Evolutionary conservation across 1,140 invertebrate species (phyloP), one percentile per base, ranked within the genome.

Genomic region (Gryon sp.): DNA sequence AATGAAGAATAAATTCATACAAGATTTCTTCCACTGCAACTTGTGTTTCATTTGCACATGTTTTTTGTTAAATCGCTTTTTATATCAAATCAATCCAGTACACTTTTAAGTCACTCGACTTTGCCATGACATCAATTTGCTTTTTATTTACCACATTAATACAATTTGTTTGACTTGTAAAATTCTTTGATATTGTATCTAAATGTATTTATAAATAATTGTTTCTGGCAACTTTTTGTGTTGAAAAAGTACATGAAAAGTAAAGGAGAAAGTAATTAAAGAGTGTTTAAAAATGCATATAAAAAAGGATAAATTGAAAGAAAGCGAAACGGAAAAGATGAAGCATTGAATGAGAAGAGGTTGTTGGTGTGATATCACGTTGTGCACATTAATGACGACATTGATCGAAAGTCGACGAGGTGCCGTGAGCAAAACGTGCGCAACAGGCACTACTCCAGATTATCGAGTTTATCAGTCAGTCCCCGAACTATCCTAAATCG

Each of bases 351-450:
- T 34, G 9, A 11, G 9, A 9, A 34, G 11, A 5, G 9, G 14
- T 34, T 12, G 32, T 2, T 12, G 32, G 3, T n/a, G 12, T 15
- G 16, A 7, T 1, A 26, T 22, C 41, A 32, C 50, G 48, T 48
- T 6, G 15, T 60, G 34, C 43, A 46, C 53, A 32, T 28, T 62
- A 50, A 57, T 59, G 45, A 66, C 43, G 36, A 26, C 19, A 60
- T 53, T 45, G 72, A 30, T 74, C 32, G 40, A 57, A 15, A 60
- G 65, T 69, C 59, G 46, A 38, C 45, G 36, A 74, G 41, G 82
- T 83, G 81, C 78, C 83, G 83, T 83, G 82, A 60, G 83, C 82
- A 84, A 83, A 83, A 81, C 72, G 76, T 24, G 57, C 24, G 36
- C 46, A 68, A 59, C 30, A 62, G 43, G 53, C 68, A 34, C 11